Evolutionary conservation across 2,797 vertebrate species (phyloP).

Genomic region (Nannoperca australis): DNA sequence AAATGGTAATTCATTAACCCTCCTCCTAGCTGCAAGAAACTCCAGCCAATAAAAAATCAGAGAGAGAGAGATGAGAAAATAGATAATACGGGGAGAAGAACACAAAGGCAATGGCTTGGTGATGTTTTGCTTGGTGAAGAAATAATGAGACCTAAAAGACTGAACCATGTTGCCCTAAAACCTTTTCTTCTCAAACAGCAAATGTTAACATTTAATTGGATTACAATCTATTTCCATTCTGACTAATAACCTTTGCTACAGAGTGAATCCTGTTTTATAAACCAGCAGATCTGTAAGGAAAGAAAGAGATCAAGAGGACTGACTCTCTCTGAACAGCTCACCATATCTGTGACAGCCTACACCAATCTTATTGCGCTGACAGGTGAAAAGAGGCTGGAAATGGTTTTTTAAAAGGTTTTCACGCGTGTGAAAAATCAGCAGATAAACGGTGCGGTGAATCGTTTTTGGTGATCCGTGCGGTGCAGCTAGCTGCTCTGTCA

Average conservation of each 20-base stretch:
- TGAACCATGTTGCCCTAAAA: neutral
- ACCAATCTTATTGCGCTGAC: neutral
- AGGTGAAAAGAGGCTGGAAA: constrained; percentile 11
- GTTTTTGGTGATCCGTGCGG: neutral
- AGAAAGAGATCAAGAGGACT: neutral
- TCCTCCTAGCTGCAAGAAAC: constrained; percentile 17
- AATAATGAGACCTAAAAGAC: constrained; percentile 7
- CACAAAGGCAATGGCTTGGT: too few relatives aligned
- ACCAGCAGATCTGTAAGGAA: neutral
- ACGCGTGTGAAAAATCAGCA: neutral
- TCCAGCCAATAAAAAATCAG: constrained; percentile 38
- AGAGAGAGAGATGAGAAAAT: neutral
- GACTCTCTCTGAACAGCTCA: neutral
- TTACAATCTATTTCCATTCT: constrained; percentile 1
- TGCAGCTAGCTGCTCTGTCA: neutral
- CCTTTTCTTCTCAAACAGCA: constrained; percentile 1
- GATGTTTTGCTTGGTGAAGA: too few relatives aligned
- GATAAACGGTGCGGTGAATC: neutral
- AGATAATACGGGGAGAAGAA: neutral
- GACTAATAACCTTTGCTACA: constrained; percentile 3
- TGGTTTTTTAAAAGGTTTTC: neutral
- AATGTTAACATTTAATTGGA: constrained; percentile 12
- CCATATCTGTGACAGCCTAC: neutral
- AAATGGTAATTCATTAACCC: constrained; percentile 68
- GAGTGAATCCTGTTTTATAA: constrained; percentile 8